These are phyloP conservation scores for Mastacembelus armatus DNA, from an alignment of 2,797 vertebrate genomes.

Conservation along the genomic window DNA sequence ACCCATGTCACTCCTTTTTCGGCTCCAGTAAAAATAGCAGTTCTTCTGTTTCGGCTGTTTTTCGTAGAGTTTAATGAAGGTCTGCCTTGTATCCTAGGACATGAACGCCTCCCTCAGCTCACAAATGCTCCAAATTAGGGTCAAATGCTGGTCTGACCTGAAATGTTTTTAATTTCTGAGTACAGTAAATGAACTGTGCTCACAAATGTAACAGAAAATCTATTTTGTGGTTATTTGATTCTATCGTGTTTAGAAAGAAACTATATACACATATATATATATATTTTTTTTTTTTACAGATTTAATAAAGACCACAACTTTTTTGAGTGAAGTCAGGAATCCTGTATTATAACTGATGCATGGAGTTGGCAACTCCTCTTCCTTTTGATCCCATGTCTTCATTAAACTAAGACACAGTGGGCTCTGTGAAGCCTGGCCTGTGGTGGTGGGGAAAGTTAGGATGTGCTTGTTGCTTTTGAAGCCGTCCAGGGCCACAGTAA, in stretches of 20 bases:
- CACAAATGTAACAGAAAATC: conserved; percentile 5
- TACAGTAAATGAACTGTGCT: neutral
- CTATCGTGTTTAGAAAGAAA: conserved; percentile 8
- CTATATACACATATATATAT: no score
- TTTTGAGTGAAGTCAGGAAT: conserved; percentile 28
- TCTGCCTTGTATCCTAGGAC: conserved; percentile 38
- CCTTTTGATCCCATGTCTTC: conserved; percentile 45
- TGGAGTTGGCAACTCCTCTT: conserved; percentile 8
- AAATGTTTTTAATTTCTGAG: conserved; percentile 13
- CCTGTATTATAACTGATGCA: conserved; percentile 34
- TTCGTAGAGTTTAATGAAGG: conserved; percentile 31
- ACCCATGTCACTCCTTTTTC: conserved; percentile 48
- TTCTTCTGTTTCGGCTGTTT: conserved; percentile 7
- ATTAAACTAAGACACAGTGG: conserved; percentile 39
- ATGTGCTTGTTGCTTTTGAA: conserved; percentile 58
- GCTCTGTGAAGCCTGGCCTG: conserved; percentile 60
- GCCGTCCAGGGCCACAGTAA: conserved; percentile 70
- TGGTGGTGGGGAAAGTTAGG: conserved; percentile 36
- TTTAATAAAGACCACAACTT: neutral
- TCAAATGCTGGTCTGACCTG: conserved; percentile 15
- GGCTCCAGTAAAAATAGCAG: conserved; percentile 42
- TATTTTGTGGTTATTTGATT: neutral
- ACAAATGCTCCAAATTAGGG: conserved; percentile 20
- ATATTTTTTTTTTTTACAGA: conserved; percentile 2
- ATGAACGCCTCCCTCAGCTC: conserved; percentile 18